Percentiles rank a stretch among this genome's conserved stretches.
Evolutionary conservation across 2,888 invertebrate genomes (phyloP).

Genomic region (Seira musarum): DNA sequence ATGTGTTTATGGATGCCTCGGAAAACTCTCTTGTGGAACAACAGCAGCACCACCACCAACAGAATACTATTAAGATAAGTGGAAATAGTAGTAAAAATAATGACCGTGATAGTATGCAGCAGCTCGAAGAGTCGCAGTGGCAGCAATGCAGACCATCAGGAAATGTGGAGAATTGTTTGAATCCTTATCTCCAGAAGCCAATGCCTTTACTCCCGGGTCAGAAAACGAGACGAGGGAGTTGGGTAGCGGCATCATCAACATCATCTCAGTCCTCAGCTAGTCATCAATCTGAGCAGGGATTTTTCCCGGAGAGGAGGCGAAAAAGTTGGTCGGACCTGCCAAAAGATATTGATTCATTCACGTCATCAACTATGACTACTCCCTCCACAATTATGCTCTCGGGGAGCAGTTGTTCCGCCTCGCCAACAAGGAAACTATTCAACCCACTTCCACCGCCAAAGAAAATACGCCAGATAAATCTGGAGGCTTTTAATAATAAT

Average conservation of each 20-base stretch:
- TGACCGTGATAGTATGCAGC: slow-evolving; percentile 35
- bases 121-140: too few species aligned
- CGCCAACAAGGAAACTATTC: slow-evolving; percentile 57
- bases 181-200: slow-evolving; percentile 36
- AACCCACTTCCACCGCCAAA: slow-evolving; percentile 68
- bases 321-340: slow-evolving; percentile 68
- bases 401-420: slow-evolving; percentile 47
- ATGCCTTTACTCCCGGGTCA: slow-evolving; percentile 57
- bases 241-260: slow-evolving; percentile 50
- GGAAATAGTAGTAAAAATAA: slow-evolving; percentile 51
- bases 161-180: slow-evolving; percentile 44
- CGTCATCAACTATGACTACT: slow-evolving; percentile 23
- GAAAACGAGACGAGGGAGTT: slow-evolving; percentile 65
- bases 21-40: slow-evolving; percentile 16
- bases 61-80: slow-evolving; percentile 36
- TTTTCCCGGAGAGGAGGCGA: slow-evolving; percentile 56
- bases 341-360: slow-evolving; percentile 57
- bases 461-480: slow-evolving; percentile 68
- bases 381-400: slow-evolving; percentile 39
- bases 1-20: slow-evolving; percentile 67
- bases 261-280: slow-evolving; percentile 32
- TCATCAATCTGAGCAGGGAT: slow-evolving; percentile 15
- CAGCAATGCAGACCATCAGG: slow-evolving; percentile 8
- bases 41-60: not conserved
- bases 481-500: slow-evolving; percentile 64